phyloP scores from a whole-genome alignment of 2,113 vertebrate genomes.

The Heterocephalus glaber region DNA sequence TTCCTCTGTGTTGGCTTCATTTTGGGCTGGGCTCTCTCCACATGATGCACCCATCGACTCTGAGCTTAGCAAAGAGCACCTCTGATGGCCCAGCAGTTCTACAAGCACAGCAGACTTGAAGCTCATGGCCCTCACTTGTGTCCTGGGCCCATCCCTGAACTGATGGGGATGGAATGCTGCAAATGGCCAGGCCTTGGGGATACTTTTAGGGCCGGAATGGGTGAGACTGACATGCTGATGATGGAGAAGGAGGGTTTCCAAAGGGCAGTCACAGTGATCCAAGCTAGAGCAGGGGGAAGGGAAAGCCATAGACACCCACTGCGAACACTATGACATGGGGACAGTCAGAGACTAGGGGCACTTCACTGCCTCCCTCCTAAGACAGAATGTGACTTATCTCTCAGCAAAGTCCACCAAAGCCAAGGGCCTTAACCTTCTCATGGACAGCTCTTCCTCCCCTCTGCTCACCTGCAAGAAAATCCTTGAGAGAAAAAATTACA shows the following conservation, averaged over 20 bases:
- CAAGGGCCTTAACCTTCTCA: background rate
- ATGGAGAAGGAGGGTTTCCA: background rate
- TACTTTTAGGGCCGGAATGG: background rate
- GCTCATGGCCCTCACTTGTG: background rate
- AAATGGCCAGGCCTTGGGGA: background rate
- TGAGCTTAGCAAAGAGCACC: background rate
- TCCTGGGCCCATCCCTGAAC: too few relatives aligned
- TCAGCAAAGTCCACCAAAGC: background rate
- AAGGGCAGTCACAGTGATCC: background rate
- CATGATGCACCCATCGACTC: background rate
- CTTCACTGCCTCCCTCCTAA: background rate
- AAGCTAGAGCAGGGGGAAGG: background rate
- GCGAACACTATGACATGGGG: background rate
- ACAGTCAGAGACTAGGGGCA: background rate
- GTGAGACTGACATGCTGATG: background rate
- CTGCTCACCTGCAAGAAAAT: background rate
- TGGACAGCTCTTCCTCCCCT: background rate
- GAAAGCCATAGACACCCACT: background rate
- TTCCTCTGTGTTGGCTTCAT: background rate
- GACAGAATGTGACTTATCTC: background rate
- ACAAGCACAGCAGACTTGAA: background rate
- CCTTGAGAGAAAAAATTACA: background rate
- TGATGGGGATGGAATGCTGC: background rate
- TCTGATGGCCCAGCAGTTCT: background rate
- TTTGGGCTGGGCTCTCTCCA: background rate